phyloP scores from a whole-genome alignment of 1,140 invertebrate genomes.

The Sitophilus oryzae region DNA sequence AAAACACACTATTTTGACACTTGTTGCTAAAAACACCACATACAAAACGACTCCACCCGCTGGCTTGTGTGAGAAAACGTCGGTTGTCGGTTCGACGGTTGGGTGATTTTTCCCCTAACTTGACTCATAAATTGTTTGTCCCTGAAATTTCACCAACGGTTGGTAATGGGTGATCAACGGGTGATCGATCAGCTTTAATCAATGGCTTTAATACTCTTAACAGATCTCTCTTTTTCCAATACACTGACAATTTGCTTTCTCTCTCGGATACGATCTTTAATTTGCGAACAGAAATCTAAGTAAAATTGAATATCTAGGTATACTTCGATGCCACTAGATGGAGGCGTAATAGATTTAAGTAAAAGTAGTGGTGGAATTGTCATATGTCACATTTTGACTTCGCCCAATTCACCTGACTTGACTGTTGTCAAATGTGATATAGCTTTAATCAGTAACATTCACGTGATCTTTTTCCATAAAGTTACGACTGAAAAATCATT shows the following conservation, averaged over 20 bases:
- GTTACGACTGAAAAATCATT: slow-evolving; percentile 12
- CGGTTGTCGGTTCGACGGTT: slow-evolving; percentile 3
- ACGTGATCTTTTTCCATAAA: slow-evolving; percentile 31
- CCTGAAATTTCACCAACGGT: not conserved
- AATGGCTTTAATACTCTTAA: too few relatives aligned
- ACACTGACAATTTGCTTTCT: too few relatives aligned
- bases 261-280: too few relatives aligned
- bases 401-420: slow-evolving; percentile 32
- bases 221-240: too few relatives aligned
- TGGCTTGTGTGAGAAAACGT: slow-evolving; percentile 7
- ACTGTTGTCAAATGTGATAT: slow-evolving; percentile 29
- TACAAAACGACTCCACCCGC: slow-evolving; percentile 39
- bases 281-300: too few relatives aligned
- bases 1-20: slow-evolving; percentile 34
- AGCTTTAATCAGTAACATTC: slow-evolving; percentile 27
- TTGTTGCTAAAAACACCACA: slow-evolving; percentile 32
- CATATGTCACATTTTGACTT: slow-evolving; percentile 14
- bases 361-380: not conserved
- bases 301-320: too few relatives aligned
- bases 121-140: not conserved
- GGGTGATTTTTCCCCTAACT: not conserved
- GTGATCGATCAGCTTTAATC: too few relatives aligned
- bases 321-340: too few relatives aligned
- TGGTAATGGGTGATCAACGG: too few relatives aligned
- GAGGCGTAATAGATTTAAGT: too few relatives aligned